These are phyloP conservation scores for Delichon dasypus DNA, from an alignment of 2,797 vertebrate species.

Conservation along the genomic window DNA sequence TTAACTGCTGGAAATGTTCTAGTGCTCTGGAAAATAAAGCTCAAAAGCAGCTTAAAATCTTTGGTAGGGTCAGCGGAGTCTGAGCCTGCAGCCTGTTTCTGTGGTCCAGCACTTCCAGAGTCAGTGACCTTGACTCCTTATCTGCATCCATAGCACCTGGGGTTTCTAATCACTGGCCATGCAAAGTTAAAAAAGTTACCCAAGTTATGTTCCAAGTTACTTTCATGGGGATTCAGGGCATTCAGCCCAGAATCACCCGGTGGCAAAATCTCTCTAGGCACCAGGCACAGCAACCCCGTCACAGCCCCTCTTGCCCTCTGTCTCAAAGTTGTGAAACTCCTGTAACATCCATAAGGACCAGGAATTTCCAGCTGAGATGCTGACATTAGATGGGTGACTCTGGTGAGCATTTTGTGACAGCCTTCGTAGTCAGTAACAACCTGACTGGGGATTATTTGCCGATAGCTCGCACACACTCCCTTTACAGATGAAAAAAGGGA, in stretches of 20 bases:
- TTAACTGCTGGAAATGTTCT: background rate
- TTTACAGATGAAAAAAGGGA: background rate
- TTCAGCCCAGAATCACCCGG: background rate
- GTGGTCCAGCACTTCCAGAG: background rate
- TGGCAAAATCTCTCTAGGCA: background rate
- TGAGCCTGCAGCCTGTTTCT: background rate
- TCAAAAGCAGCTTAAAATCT: background rate
- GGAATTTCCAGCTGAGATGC: rapidly evolving
- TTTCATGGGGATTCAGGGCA: background rate
- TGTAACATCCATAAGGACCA: background rate
- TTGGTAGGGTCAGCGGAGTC: background rate
- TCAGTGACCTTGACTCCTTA: background rate
- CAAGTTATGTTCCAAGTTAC: background rate
- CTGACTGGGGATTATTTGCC: background rate
- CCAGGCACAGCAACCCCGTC: rapidly evolving
- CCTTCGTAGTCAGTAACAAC: background rate
- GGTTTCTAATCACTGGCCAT: background rate
- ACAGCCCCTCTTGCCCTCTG: background rate
- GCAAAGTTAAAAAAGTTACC: background rate
- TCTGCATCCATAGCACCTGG: background rate
- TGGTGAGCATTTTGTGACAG: background rate
- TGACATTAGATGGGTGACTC: background rate
- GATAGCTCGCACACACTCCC: background rate
- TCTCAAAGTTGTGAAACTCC: background rate
- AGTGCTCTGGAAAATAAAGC: background rate